Percentiles rank a stretch among this genome's conserved stretches.
Conservation (phyloP, 2,888 invertebrate species). For the Tipula unca region DNA sequence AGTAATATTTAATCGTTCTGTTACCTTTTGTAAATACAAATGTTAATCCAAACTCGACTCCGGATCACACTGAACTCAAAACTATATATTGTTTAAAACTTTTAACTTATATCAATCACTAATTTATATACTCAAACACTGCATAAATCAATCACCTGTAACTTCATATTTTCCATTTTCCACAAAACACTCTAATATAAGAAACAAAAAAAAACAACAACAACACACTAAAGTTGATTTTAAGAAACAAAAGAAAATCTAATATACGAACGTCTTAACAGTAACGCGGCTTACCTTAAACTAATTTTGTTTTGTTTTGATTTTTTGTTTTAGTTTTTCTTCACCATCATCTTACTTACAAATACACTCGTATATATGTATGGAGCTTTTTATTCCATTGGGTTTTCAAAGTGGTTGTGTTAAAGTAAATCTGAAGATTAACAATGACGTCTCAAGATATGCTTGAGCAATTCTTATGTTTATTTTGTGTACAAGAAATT, state of each 20-base stretch:
- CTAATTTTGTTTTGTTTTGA: conserved; percentile 14
- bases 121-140: not conserved
- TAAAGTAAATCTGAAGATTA: not conserved
- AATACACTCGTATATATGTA: not conserved
- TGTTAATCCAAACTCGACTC: not conserved
- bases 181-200: not conserved
- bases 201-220: not conserved
- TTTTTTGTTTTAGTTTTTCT: not conserved
- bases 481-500: not conserved
- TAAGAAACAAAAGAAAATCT: not conserved
- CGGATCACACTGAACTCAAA: not conserved
- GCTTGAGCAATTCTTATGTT: not conserved
- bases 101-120: not conserved
- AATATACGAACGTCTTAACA: not conserved
- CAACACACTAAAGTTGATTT: not conserved
- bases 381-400: not conserved
- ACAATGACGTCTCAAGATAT: not conserved
- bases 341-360: not conserved
- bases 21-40: not conserved
- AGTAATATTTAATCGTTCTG: not conserved
- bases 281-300: not conserved
- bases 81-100: not conserved
- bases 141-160: not conserved
- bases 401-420: not conserved
- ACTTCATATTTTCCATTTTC: not conserved